phyloP scores from a whole-genome alignment of 2,113 vertebrate species.

The Calonectris borealis region DNA sequence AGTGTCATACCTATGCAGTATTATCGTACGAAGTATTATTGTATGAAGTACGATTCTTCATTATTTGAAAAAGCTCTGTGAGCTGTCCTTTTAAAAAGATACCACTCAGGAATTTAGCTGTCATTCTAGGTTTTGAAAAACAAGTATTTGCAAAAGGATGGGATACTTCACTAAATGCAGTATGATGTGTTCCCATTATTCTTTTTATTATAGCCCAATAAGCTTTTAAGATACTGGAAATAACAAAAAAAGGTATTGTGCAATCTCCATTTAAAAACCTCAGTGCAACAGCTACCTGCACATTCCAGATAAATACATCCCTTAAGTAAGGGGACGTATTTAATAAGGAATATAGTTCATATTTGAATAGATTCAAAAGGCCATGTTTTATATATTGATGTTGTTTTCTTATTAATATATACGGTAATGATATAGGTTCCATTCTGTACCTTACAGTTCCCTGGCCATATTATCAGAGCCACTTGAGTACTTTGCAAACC shows the following conservation, averaged over 20 bases:
- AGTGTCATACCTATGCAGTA: background rate
- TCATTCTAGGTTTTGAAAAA: background rate
- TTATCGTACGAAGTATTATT: background rate
- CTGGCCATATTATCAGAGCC: background rate
- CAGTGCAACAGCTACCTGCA: background rate
- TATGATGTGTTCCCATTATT: background rate
- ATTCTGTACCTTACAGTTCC: background rate
- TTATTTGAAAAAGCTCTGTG: background rate
- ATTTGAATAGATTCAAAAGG: background rate
- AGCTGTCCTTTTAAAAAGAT: background rate
- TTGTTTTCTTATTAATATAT: background rate
- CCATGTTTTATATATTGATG: background rate
- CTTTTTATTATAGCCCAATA: background rate
- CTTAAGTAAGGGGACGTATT: background rate
- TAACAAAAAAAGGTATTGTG: background rate
- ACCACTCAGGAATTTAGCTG: background rate
- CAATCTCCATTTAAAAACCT: background rate
- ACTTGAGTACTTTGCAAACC: background rate
- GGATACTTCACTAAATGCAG: background rate
- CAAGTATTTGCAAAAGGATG: background rate
- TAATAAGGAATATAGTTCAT: background rate
- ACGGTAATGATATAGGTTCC: fast-evolving
- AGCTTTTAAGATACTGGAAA: background rate
- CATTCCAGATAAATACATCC: background rate
- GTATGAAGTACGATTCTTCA: background rate